phyloP scores from a whole-genome alignment of 64 coral and sea anemone species.

The Pocillopora verrucosa region DNA sequence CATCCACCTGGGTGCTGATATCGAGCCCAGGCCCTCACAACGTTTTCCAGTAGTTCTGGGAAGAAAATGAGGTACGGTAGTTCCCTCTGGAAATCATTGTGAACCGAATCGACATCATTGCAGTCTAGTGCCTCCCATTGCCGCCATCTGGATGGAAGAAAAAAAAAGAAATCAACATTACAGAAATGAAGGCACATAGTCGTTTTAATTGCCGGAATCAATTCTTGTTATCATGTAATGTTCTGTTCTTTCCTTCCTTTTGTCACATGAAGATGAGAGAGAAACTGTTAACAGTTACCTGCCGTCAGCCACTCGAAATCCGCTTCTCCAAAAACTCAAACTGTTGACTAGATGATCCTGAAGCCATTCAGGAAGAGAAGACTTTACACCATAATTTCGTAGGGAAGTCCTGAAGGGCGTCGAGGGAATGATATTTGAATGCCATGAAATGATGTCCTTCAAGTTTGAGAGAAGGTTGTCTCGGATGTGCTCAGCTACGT shows the following conservation, averaged over 20 bases:
- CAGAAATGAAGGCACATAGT: no score
- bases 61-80: conserved; percentile 84
- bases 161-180: neutral
- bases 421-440: conserved; percentile 65
- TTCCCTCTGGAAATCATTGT: conserved; percentile 93
- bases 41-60: conserved; percentile 77
- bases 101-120: conserved; percentile 93
- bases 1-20: conserved; percentile 54
- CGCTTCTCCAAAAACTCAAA: conserved; percentile 89
- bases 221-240: neutral
- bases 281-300: neutral
- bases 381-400: conserved; percentile 9
- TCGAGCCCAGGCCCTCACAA: conserved; percentile 81
- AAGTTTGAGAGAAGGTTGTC: conserved; percentile 52
- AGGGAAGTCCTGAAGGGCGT: neutral
- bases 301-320: conserved; percentile 89
- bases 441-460: conserved; percentile 66
- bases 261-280: no score
- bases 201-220: no score
- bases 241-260: neutral
- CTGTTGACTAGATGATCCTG: conserved; percentile 88
- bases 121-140: conserved; percentile 96
- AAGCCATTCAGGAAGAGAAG: conserved; percentile 70
- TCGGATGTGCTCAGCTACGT: conserved; percentile 62
- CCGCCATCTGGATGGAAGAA: conserved; percentile 51